Conservation (phyloP, 2,888 invertebrate species). For the Operophtera brumata region DNA sequence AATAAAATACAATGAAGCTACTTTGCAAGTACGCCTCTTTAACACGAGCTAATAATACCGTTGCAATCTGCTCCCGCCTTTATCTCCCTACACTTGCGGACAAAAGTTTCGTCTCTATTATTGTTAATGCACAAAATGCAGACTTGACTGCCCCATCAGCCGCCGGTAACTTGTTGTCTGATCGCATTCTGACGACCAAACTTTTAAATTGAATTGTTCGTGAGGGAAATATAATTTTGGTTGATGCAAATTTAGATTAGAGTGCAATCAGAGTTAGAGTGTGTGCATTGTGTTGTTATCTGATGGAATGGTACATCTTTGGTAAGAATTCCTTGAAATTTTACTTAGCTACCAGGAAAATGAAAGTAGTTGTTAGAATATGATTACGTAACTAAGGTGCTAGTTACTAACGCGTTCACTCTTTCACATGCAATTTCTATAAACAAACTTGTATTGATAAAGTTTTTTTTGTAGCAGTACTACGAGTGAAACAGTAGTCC, state of each 20-base stretch:
- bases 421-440: neutral
- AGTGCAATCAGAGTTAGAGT: neutral
- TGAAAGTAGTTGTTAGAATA: too few relatives aligned
- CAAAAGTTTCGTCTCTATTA: slow-evolving; percentile 19
- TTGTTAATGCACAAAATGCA: slow-evolving; percentile 16
- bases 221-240: slow-evolving; percentile 10
- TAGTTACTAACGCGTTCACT: too few relatives aligned
- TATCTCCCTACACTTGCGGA: slow-evolving; percentile 11
- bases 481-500: too few relatives aligned
- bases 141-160: slow-evolving; percentile 10
- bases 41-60: slow-evolving; percentile 6
- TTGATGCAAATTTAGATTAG: slow-evolving; percentile 15
- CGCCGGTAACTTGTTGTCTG: slow-evolving; percentile 15
- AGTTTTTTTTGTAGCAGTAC: too few relatives aligned
- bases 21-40: slow-evolving; percentile 3
- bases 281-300: neutral
- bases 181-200: slow-evolving; percentile 25
- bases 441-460: neutral
- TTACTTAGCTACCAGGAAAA: too few relatives aligned
- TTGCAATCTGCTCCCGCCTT: slow-evolving; percentile 7
- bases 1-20: neutral
- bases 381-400: too few relatives aligned
- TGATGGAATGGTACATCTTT: neutral
- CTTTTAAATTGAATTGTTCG: slow-evolving; percentile 21
- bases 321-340: neutral